A percentile compares a stretch with the other conserved stretches of the same genome.
phyloP scores from a whole-genome alignment of 2,888 invertebrate genomes.

The Eledona agricola region DNA sequence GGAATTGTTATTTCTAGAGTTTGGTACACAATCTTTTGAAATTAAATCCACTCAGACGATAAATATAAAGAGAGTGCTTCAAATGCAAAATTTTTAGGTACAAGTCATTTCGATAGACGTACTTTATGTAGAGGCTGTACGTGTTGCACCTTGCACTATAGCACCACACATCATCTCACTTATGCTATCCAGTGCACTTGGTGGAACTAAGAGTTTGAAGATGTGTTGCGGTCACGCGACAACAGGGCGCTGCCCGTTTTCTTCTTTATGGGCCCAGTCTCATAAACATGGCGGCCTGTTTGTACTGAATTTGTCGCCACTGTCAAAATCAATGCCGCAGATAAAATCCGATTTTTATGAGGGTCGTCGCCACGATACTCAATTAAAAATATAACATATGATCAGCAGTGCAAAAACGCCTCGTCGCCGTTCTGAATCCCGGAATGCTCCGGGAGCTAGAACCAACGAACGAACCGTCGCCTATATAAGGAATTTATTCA shows the following conservation, averaged over 20 bases:
- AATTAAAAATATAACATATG: conserved; percentile 55
- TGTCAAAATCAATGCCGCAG: conserved; percentile 56
- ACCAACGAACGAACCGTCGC: conserved; percentile 1
- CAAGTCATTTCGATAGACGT: too few relatives aligned
- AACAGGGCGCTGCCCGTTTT: conserved; percentile 54
- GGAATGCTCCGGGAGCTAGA: conserved; percentile 28
- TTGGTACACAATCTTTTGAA: too few relatives aligned
- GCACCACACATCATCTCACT: conserved; percentile 4
- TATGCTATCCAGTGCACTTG: conserved; percentile 12
- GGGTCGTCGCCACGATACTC: conserved; percentile 46
- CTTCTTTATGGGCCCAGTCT: conserved; percentile 54
- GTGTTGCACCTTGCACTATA: too few relatives aligned
- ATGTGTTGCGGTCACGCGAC: conserved; percentile 56
- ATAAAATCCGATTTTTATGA: conserved; percentile 55
- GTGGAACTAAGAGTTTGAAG: conserved; percentile 40
- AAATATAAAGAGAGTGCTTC: too few relatives aligned
- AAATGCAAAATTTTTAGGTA: too few relatives aligned
- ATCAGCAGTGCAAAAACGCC: conserved; percentile 6
- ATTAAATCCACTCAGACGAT: too few relatives aligned
- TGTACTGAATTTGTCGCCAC: conserved; percentile 59
- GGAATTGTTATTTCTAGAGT: too few relatives aligned
- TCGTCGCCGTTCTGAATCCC: conserved; percentile 16
- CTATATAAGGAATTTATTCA: conserved; percentile 37
- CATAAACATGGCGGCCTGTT: conserved; percentile 57
- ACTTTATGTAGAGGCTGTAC: too few relatives aligned